Base-by-base conservation (phyloP, 1,140 invertebrate species). In the Acromyrmex echinatior region DNA sequence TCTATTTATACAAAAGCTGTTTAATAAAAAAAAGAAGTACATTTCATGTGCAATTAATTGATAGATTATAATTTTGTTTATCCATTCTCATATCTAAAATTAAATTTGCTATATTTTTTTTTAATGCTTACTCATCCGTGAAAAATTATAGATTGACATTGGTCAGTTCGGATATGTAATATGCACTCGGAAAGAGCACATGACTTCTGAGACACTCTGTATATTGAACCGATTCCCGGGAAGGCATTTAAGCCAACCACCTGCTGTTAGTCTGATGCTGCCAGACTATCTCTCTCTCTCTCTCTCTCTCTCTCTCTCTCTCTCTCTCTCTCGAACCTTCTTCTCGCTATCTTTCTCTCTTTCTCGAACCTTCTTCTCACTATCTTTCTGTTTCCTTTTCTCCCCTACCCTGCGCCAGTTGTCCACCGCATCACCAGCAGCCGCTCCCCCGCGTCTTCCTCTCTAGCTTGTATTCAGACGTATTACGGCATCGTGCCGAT, bases 171-270 rank as follows among this genome's bases (percentile, higher is more conserved):
- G 2, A 14, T 1, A 39, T 28, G 21, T 21, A n/a, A 58, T 21
- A 6, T 45, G 1, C 12, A 25, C 6, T 58, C 49, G n/a, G 9
- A 84, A 3, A 76, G 14, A 76, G 39, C 56, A 58, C 70, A 39
- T 5, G 45, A 84, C 56, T 84, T 84, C 25, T 49, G 58, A 49
- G 73, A 84, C 87, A 87, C 87, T 80, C 58, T 86, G 77, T 90
- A 91, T 79, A 81, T 90, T 77, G 88, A 89, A 90, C 91, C 91
- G 92, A 92, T 92, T 92, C 91, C 86, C 76, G 91, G 68, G 90
- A 92, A 92, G 90, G 92, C 89, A 91, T 91, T 92, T 92, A 91
- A 92, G 87, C 91, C 87, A 91, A 91, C 92, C 92, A 92, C 92
- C 92, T 92, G 92, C 92, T 92, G 92, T 92, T 92, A 91, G 87